Evolutionary conservation across 2,888 invertebrate genomes (phyloP), one percentile per base, ranked within the genome.

Genomic region (Alsophila aescularia): DNA sequence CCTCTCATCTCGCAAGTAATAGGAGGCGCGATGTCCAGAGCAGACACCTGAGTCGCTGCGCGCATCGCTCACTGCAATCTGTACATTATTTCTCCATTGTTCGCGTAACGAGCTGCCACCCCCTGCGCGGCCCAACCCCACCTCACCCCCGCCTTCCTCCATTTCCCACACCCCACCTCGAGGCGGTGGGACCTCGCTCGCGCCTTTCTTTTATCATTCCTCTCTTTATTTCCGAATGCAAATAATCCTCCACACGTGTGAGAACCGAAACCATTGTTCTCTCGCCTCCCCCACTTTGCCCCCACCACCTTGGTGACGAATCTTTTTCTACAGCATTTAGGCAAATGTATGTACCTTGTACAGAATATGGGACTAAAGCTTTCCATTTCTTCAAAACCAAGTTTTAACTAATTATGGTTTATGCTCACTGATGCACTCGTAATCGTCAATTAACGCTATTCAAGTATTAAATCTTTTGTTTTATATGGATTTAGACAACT

Each of bases 191-290:
- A 87, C 90, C 86, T 83, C 83, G 81, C 90, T 92, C 90, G 90
- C 92, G 92, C 92, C 90, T 92, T 92, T 91, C 91, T 91, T 92
- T 87, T 90, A 90, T 90, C 89, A 90, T 87, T 88, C 89, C 91
- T 92, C 89, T 92, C 88, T 90, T 91, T 90, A 90, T 91, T 90
- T 91, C 92, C 92, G 92, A 92, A 92, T 92, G 92, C 92, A 92
- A 92, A 92, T 92, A 92, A 92, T 92, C 92, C 91, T 91, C 92
- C 92, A 90, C 91, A 92, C 92, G 92, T 92, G 92, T 92, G 92
- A 92, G 92, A 92, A 92, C 91, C 90, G 90, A 92, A 92, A 91
- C 91, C 92, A 91, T 91, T 91, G 92, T 91, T 91, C 90, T 89
- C 89, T 88, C 88, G 85, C 89, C 86, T 82, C 82, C 86, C 87